Evolutionary conservation across 2,888 invertebrate species (phyloP), one percentile per base, ranked within the genome.

Genomic region (Sipha maydis): DNA sequence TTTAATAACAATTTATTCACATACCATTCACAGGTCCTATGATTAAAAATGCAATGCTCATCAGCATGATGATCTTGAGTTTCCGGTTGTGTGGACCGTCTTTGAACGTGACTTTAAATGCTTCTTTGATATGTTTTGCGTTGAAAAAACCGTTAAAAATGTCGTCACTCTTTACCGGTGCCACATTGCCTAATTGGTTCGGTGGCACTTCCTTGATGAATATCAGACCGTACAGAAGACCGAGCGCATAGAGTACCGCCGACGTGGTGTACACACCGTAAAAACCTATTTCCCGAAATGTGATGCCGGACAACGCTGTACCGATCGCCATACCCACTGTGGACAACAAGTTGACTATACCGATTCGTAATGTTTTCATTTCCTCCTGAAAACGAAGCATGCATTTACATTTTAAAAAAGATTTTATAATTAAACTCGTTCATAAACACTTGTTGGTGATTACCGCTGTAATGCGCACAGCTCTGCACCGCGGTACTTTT

Each of bases 271-370:
- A 97, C n/a, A 96, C 95, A 75, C 96, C 96, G 91, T 96, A 97
- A 91, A 96, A 95, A 19, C 91, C 91, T 25, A 91, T 90, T 82
- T 90, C 83, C 67, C 90, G 90, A 90, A 90, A 91, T 90, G 97
- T 92, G 85, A 97, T 94, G 0, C 97, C 98, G 91, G 97, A 97
- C 4, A 97, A 93, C 9, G 97, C 96, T 91, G 97, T 95, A 31
- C 98, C 98, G 19, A 97, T 94, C 0, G 97, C 97, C 89, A 97
- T 95, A 48, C 97, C 97, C 80, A 97, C 93, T 1, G 97, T 97
- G 90, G 97, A 95, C 92, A 97, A 97, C 14, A 97, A 94, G 92
- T 98, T 98, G 90, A 97, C 95, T 85, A 97, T 95, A 48, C 97
- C 97, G 91, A 98, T 96, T 90, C 97, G 93, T 82, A 96, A 93